These are phyloP conservation scores for Agonopterix arenella DNA, from an alignment of 2,888 invertebrate species.

Conservation along the genomic window DNA sequence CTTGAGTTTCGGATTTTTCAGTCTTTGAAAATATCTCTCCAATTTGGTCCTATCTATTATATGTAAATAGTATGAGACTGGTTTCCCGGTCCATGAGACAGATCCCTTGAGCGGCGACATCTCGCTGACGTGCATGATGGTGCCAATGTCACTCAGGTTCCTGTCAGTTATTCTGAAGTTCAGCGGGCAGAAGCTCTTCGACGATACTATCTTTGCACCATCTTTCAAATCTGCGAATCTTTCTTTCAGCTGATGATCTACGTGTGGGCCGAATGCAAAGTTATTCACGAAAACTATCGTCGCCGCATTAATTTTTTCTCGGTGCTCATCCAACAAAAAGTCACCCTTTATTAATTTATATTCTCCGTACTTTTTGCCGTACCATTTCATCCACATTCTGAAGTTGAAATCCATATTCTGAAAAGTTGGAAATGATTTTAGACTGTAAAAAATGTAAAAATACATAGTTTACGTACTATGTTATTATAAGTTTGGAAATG, in stretches of 20 bases:
- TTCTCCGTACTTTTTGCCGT: slow-evolving; percentile 95
- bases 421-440: slow-evolving; percentile 25
- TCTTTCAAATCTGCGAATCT: slow-evolving; percentile 97
- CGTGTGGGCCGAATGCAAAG: slow-evolving; percentile 98
- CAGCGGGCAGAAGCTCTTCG: slow-evolving; percentile 98
- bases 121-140: slow-evolving; percentile 98
- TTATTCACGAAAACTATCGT: slow-evolving; percentile 99
- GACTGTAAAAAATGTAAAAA: too few relatives aligned
- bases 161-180: slow-evolving; percentile 99
- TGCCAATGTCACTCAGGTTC: slow-evolving; percentile 98
- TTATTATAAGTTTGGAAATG: not conserved
- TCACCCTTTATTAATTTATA: slow-evolving; percentile 96
- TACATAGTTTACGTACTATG: too few relatives aligned
- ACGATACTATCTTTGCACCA: slow-evolving; percentile 97
- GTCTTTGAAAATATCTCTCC: slow-evolving; percentile 96
- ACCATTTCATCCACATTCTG: slow-evolving; percentile 98
- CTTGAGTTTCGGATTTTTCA: slow-evolving; percentile 92
- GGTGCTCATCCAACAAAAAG: slow-evolving; percentile 93
- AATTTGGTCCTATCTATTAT: slow-evolving; percentile 97
- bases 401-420: slow-evolving; percentile 94
- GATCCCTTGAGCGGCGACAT: slow-evolving; percentile 96
- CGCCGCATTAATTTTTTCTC: slow-evolving; percentile 95
- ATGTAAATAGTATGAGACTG: slow-evolving; percentile 99
- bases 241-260: slow-evolving; percentile 97
- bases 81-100: slow-evolving; percentile 99